phyloP scores from a whole-genome alignment of 1,140 invertebrate genomes.

The Whitmania pigra region DNA sequence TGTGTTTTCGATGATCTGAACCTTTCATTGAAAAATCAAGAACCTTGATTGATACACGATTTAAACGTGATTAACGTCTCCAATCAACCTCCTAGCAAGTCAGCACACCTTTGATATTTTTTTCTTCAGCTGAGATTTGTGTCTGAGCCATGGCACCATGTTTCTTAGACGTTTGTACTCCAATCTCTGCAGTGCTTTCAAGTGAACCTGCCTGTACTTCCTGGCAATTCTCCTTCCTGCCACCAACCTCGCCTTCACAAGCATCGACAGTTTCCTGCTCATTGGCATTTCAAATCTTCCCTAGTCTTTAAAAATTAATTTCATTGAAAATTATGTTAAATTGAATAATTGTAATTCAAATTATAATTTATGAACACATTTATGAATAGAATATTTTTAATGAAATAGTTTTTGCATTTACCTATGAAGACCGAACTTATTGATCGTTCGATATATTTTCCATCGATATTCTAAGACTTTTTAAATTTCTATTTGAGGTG shows the following conservation, averaged over 20 bases:
- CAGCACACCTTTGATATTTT: conserved; percentile 5
- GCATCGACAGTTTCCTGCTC: too few species aligned
- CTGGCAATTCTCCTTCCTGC: conserved; percentile 6
- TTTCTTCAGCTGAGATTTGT: background rate
- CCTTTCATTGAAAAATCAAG: background rate
- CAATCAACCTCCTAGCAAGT: background rate
- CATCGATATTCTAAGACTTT: too few species aligned
- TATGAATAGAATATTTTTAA: too few species aligned
- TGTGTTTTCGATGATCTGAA: conserved; percentile 1
- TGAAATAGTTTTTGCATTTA: too few species aligned
- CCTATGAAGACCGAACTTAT: too few species aligned
- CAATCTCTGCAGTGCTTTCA: background rate
- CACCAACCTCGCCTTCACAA: background rate
- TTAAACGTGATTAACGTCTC: background rate
- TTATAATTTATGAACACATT: too few species aligned
- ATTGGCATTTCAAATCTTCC: too few species aligned
- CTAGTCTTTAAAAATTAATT: too few species aligned
- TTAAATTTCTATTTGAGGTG: too few species aligned
- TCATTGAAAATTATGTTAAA: too few species aligned
- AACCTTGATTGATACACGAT: background rate
- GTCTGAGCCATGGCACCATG: background rate
- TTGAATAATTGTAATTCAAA: too few species aligned
- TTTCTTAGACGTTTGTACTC: background rate
- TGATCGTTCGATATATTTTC: too few species aligned
- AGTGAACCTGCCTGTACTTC: background rate